Evolutionary conservation across 23 tunicate species (phyloP), one percentile per base, ranked within the genome.

Genomic region (Botrylloides violaceus): DNA sequence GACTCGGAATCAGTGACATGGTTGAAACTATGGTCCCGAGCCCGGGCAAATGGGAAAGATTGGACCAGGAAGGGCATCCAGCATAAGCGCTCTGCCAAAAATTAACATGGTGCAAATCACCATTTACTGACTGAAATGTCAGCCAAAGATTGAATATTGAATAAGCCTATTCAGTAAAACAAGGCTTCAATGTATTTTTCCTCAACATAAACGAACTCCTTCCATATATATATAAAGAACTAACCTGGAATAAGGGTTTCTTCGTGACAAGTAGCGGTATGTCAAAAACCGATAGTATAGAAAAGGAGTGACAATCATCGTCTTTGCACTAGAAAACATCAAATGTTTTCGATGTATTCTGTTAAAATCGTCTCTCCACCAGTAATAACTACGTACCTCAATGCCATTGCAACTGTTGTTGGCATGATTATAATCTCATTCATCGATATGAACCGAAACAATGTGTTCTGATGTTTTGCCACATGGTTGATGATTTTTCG

Each of bases 211-310:
- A n/a, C n/a, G n/a, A n/a, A 29, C 33, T 19, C 19, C 22, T n/a
- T 19, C 19, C 30, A 25, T 1, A 20, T 24, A 72, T 31, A 50
- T 72, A 34, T 3, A 37, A 24, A 36, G 4, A 25, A 22, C 75
- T 49, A 27, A 88, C 96, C 96, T 82, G 34, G 80, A 88, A 49
- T 88, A 88, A 12, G 96, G 96, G 60, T 88, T 88, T 60, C 96
- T 65, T 66, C 66, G 64, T 4, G 96, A 88, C 24, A 88, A 33
- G 39, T 88, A 88, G 29, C 96, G 70, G 63, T 76, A 77, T 26
- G 86, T 87, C 49, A 88, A 23, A 66, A 88, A 88, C 59, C 81
- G 81, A 83, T 88, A 88, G 65, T 87, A 87, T 24, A 87, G 57
- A 72, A 87, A 76, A 19, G 95, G 95, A 36, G 95, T 78, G 64